Evolutionary conservation across 2,888 invertebrate genomes (phyloP), one percentile per base, ranked within the genome.

Genomic region (Hypercompe scribonia): DNA sequence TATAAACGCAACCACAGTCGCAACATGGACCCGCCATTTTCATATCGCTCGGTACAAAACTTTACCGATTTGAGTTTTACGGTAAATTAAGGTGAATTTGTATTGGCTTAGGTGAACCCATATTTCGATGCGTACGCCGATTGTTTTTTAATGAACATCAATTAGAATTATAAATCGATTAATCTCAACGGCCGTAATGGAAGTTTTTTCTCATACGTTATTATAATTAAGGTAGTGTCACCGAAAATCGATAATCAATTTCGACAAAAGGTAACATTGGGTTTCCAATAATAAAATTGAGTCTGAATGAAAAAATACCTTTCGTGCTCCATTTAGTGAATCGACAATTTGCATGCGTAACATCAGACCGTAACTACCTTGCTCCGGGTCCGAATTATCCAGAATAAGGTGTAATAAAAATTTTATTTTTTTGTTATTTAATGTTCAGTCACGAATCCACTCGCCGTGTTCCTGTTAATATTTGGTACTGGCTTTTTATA

Each of bases 331-430:
- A 81, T 89, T 86, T 87, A 83, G 80, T 82, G 86, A 88, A 90
- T 89, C 86, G 85, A 81, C 89, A 87, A 93, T 93, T 92, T 92
- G 89, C 90, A 93, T 91, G 90, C 91, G 89, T 89, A 90, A 91
- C 89, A 86, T 87, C 90, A 87, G 87, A 86, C 86, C 84, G 85
- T 90, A 90, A 91, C 87, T 88, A 89, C 91, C 87, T 88, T 86
- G 86, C 82, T 85, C 86, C 84, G 86, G 83, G 83, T 86, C 86
- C 82, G 84, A 91, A 91, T 91, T 90, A 90, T 90, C 86, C 88
- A 82, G 87, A 88, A 90, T 90, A 89, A 90, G 88, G 86, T 83
- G 87, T 82, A 85, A 87, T 90, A 90, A 89, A 86, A 84, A 34
- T 81, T 86, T 87, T 88, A 88, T 90, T 87, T 86, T 24, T 83